Evolutionary conservation across 2,797 vertebrate species (phyloP).

Genomic region (Tokudaia tokunoshimensis): DNA sequence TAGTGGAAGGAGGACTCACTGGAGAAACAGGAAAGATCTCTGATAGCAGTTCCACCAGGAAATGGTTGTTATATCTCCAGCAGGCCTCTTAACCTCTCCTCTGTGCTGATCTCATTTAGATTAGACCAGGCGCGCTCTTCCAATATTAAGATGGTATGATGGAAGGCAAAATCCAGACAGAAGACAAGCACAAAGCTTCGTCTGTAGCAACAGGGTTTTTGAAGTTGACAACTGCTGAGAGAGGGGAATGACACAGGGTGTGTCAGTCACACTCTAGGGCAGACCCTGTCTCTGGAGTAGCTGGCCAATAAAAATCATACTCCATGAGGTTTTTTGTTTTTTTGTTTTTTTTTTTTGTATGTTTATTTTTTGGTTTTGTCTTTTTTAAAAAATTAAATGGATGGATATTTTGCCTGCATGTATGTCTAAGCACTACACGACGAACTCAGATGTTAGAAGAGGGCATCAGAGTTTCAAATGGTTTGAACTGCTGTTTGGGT

Average conservation of each 20-base stretch:
- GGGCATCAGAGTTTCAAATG: not conserved
- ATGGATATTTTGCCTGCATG: not conserved
- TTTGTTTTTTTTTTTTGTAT: not conserved
- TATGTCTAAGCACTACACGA: not conserved
- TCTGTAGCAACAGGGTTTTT: not conserved
- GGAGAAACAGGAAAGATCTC: not conserved
- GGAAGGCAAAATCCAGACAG: not conserved
- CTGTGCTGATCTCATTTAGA: not conserved
- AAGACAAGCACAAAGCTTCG: not conserved
- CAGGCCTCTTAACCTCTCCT: conserved; percentile 42
- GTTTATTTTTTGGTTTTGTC: too few species aligned
- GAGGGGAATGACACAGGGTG: not conserved
- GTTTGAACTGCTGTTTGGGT: not conserved
- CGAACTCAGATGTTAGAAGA: not conserved
- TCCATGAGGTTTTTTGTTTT: not conserved
- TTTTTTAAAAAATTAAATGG: not conserved
- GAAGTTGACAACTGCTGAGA: not conserved
- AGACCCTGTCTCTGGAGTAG: not conserved
- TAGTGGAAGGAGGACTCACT: not conserved
- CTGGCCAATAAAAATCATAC: not conserved
- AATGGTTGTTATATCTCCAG: not conserved
- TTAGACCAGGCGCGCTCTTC: not conserved
- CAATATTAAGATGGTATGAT: not conserved
- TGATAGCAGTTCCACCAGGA: not conserved
- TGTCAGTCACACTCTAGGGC: too few species aligned